phyloP scores from a whole-genome alignment of 2,797 vertebrate species.

The Coregonus suidteri region DNA sequence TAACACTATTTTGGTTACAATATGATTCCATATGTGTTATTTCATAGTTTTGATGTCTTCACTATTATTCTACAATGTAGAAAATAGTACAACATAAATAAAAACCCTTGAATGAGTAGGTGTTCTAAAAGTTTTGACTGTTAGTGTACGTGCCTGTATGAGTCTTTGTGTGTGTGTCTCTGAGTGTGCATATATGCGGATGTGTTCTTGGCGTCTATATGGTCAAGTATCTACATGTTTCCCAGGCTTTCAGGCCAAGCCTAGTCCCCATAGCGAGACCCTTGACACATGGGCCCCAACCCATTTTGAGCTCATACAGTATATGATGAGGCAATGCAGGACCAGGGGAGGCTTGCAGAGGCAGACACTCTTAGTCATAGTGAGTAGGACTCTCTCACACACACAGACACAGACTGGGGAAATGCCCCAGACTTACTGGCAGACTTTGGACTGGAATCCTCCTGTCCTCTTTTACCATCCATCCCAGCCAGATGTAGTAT shows the following conservation, averaged over 20 bases:
- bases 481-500: conserved; percentile 58
- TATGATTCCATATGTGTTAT: too few relatives aligned
- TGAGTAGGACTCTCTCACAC: conserved; percentile 12
- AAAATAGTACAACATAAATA: too few relatives aligned
- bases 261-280: conserved; percentile 75
- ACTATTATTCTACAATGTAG: too few relatives aligned
- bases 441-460: conserved; percentile 64
- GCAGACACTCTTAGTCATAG: conserved; percentile 5
- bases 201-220: conserved; percentile 65
- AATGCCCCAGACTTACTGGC: conserved; percentile 52
- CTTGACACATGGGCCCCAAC: conserved; percentile 75
- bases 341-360: conserved; percentile 65
- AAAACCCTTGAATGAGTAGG: too few relatives aligned
- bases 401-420: conserved; percentile 23
- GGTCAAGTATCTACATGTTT: conserved; percentile 68
- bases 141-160: not conserved
- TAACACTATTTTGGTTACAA: too few relatives aligned
- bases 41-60: too few relatives aligned
- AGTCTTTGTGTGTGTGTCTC: conserved; percentile 35
- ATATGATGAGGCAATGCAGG: conserved; percentile 74
- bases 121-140: too few relatives aligned
- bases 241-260: conserved; percentile 76
- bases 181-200: conserved; percentile 50
- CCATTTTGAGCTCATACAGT: conserved; percentile 71
- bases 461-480: conserved; percentile 49